phyloP scores from a whole-genome alignment of 2,888 invertebrate species.

The Acronicta aceris region DNA sequence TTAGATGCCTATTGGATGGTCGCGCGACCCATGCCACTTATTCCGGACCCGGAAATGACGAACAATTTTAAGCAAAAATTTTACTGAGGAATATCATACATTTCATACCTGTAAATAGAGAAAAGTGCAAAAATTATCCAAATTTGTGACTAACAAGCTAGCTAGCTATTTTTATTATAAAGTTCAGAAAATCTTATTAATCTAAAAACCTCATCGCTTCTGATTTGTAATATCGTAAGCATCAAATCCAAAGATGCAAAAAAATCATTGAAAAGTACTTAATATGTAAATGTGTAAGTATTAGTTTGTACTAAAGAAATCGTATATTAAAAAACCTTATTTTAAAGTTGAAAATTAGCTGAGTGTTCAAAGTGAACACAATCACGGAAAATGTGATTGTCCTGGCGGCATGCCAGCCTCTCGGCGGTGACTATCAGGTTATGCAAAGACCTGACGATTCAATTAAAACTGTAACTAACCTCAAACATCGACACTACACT shows the following conservation, averaged over 20 bases:
- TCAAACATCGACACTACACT: constrained; percentile 27
- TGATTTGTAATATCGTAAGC: no score
- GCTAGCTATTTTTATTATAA: no score
- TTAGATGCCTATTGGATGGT: constrained; percentile 43
- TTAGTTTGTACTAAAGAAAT: no score
- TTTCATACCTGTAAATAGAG: neutral
- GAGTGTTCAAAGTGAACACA: constrained; percentile 55
- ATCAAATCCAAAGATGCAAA: no score
- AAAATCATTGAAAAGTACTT: no score
- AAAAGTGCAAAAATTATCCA: no score
- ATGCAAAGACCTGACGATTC: constrained; percentile 42
- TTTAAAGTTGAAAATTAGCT: constrained; percentile 39
- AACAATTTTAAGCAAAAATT: constrained; percentile 17
- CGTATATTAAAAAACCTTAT: constrained; percentile 11
- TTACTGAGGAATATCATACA: constrained; percentile 5
- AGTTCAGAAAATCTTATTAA: no score
- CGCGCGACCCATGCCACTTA: constrained; percentile 18
- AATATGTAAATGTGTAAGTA: no score
- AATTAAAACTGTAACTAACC: constrained; percentile 42
- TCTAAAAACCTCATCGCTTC: no score
- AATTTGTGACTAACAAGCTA: no score
- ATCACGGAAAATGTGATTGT: constrained; percentile 61
- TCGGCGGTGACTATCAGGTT: constrained; percentile 28
- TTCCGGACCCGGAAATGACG: constrained; percentile 18
- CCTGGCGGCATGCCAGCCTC: constrained; percentile 63